Base-by-base conservation (phyloP, 2,888 invertebrate genomes). In the Actias luna region DNA sequence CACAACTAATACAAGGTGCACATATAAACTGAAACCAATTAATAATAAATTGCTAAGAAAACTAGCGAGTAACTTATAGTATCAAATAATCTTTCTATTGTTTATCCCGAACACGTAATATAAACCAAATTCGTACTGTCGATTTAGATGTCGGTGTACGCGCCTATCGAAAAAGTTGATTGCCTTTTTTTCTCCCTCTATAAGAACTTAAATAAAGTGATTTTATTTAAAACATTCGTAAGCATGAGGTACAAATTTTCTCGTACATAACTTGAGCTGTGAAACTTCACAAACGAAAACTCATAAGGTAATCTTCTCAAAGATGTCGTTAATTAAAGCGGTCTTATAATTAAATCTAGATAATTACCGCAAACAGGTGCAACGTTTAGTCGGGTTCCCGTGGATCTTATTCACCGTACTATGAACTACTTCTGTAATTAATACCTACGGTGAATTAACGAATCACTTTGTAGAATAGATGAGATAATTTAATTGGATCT, bases 271-370 rank as follows among this genome's bases (percentile, higher is more conserved):
- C 55, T 29, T 29, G 46, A 55, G 29, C 55, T 29, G 55, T 29
- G 55, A 55, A 55, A 55, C 55, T 59, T 59, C 42, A 59, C 33
- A 60, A 55, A 64, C 61, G 63, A 58, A 60, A 61, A 58, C 63
- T 58, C 55, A 25, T 25, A 22, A 25, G 46, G 64, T 76, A 77
- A 78, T 77, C 77, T 69, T 66, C 73, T 76, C 75, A 73, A 74
- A 77, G 72, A 77, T 76, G 59, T 58, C 70, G 67, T 71, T 75
- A 75, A 78, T 79, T 73, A 75, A 67, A 67, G 66, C 69, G 75
- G 64, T 69, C 71, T 74, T 73, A 71, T 77, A 78, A 79, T 78
- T 77, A 76, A 75, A 80, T 76, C 77, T 74, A 73, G 75, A 73
- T 74, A 74, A 78, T 75, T 67, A 73, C 73, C 67, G 65, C 71